Evolutionary conservation across 2,113 vertebrate genomes (phyloP).

Genomic region (Phyllostomus discolor): DNA sequence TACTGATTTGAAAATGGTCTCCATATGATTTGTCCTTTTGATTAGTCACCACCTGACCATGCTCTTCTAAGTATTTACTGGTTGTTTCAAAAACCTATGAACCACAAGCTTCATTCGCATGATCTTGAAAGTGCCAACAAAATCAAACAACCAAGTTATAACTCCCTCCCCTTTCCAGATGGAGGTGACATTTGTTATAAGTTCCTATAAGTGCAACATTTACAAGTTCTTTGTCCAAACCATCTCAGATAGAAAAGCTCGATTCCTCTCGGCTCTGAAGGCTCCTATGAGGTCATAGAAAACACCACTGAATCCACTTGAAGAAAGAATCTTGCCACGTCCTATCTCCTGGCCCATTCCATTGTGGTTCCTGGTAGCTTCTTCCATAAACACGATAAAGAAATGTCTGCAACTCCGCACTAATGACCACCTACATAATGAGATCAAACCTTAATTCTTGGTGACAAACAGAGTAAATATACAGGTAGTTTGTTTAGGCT

Average conservation of each 20-base stretch:
- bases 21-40: neutral
- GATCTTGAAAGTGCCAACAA: neutral
- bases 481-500: conserved; percentile 56
- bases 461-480: conserved; percentile 56
- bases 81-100: neutral
- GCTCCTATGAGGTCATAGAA: neutral
- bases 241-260: neutral
- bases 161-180: neutral
- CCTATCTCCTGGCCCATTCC: neutral
- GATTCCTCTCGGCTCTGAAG: neutral
- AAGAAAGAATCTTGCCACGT: neutral
- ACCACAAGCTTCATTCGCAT: neutral
- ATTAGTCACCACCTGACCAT: neutral
- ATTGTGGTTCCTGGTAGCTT: neutral
- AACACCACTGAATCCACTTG: neutral
- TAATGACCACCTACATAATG: neutral
- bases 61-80: no score
- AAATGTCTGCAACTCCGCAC: neutral
- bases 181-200: neutral
- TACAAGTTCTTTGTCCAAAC: neutral
- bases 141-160: neutral
- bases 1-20: neutral
- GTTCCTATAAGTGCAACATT: neutral
- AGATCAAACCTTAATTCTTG: conserved; percentile 33
- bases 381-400: neutral